These are phyloP conservation scores for Buphagus erythrorhynchus DNA, from an alignment of 2,797 vertebrate species.

Conservation along the genomic window DNA sequence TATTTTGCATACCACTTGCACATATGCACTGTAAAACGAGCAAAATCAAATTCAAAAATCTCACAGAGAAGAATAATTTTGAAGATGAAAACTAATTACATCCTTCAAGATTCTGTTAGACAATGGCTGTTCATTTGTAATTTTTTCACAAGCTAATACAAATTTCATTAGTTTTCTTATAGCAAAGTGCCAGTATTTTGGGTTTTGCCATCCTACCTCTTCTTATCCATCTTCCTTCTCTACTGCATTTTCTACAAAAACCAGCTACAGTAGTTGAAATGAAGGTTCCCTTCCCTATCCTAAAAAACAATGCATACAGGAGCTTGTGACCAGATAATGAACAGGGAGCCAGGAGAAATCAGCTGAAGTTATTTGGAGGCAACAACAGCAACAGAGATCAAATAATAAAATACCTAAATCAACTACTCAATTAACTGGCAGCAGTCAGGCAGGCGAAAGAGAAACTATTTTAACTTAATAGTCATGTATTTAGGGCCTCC, in stretches of 20 bases:
- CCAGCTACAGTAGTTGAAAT: not conserved
- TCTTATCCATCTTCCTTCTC: not conserved
- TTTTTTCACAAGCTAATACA: not conserved
- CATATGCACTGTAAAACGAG: not conserved
- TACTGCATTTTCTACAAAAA: not conserved
- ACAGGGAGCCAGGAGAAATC: not conserved
- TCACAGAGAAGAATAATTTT: not conserved
- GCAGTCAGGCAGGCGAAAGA: not conserved
- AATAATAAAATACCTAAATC: not conserved
- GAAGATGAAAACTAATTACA: not conserved
- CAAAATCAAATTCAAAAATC: not conserved
- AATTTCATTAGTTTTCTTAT: not conserved
- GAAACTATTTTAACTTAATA: not conserved
- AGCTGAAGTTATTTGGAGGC: not conserved
- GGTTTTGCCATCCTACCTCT: not conserved
- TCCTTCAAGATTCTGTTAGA: not conserved
- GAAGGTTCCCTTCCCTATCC: not conserved
- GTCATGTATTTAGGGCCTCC: not conserved
- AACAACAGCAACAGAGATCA: not conserved
- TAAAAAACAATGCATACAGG: not conserved
- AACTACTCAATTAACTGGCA: not conserved
- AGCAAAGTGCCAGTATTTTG: not conserved
- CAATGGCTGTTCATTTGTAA: not conserved
- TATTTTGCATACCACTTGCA: not conserved
- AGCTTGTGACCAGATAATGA: not conserved